Percentiles rank a stretch among this genome's conserved stretches.
phyloP scores from a whole-genome alignment of 2,797 vertebrate species.

The Rhyacichthys aspro region DNA sequence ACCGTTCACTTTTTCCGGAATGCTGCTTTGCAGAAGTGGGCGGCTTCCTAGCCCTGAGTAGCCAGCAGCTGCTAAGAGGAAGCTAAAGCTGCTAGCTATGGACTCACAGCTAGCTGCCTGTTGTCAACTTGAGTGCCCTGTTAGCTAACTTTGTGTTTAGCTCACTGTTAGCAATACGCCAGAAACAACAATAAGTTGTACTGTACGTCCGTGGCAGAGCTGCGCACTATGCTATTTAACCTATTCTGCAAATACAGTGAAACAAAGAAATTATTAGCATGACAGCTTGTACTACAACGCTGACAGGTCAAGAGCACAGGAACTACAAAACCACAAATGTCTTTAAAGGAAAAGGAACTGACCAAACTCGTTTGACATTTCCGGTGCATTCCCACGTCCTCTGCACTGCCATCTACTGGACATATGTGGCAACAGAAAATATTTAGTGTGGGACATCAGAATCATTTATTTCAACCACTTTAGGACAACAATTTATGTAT shows the following conservation, averaged over 20 bases:
- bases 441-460: background rate
- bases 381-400: slow-evolving; percentile 21
- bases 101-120: slow-evolving; percentile 33
- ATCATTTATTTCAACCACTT: too few relatives aligned
- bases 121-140: slow-evolving; percentile 42
- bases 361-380: slow-evolving; percentile 8
- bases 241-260: slow-evolving; percentile 12
- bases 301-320: slow-evolving; percentile 72
- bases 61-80: slow-evolving; percentile 39
- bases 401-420: slow-evolving; percentile 33
- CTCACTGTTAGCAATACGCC: slow-evolving; percentile 23
- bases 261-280: slow-evolving; percentile 31
- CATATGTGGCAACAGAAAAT: rapidly evolving
- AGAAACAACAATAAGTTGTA: background rate
- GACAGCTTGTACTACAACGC: slow-evolving; percentile 69
- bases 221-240: slow-evolving; percentile 2
- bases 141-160: slow-evolving; percentile 51
- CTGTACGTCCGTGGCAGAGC: background rate
- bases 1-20: slow-evolving; percentile 41
- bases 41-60: slow-evolving; percentile 49
- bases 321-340: slow-evolving; percentile 69
- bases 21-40: slow-evolving; percentile 54
- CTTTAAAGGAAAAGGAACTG: slow-evolving; percentile 61
- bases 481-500: too few relatives aligned
- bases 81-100: slow-evolving; percentile 42